Conservation (phyloP, 2,888 invertebrate genomes). For the Leptinotarsa juncta region DNA sequence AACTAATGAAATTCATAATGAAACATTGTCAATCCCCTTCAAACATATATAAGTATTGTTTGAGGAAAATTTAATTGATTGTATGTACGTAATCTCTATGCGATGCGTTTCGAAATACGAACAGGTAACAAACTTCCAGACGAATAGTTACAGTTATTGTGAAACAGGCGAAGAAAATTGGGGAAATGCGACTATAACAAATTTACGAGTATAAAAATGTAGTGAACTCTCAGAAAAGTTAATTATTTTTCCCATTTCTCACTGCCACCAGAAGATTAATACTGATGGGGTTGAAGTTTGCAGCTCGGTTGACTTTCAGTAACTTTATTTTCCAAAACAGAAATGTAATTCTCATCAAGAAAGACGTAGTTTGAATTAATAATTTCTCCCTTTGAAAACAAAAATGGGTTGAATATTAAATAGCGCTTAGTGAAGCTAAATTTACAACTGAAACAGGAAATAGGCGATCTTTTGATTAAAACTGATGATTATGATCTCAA, state of each 20-base stretch:
- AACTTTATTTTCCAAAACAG: background rate
- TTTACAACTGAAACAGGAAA: background rate
- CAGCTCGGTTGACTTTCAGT: background rate
- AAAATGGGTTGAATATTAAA: background rate
- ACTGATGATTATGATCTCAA: background rate
- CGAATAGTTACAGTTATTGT: background rate
- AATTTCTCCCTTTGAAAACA: background rate
- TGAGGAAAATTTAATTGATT: no score
- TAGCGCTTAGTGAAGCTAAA: background rate
- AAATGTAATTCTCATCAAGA: background rate
- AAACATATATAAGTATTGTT: no score
- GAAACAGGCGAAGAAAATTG: background rate
- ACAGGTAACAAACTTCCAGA: no score
- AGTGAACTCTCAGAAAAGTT: background rate
- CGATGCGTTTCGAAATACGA: no score
- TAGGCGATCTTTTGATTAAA: background rate
- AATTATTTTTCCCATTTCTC: conserved; percentile 10
- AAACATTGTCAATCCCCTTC: no score
- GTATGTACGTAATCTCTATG: no score
- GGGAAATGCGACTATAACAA: background rate
- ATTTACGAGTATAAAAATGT: background rate
- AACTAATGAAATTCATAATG: no score
- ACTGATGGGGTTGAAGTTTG: conserved; percentile 9
- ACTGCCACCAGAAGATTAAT: conserved; percentile 8
- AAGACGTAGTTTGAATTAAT: background rate